Evolutionary conservation across 2,888 invertebrate genomes (phyloP).

Genomic region (Blastobasis adustella): DNA sequence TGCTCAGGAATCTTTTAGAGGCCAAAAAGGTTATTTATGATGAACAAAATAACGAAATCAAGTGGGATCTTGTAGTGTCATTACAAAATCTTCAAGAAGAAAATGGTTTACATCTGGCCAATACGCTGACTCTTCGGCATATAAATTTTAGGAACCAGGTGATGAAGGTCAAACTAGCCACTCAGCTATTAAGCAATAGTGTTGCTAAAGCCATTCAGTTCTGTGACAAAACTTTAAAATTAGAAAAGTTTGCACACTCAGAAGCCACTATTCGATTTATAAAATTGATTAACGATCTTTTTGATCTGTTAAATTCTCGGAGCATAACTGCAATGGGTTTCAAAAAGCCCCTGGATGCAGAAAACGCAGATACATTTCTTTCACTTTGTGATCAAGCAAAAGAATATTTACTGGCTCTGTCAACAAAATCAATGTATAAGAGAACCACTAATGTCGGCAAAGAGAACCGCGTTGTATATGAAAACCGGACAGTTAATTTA

Average conservation of each 20-base stretch:
- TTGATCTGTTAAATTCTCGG: conserved; percentile 1
- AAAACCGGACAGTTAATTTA: neutral
- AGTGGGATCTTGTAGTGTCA: conserved; percentile 11
- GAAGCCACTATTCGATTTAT: neutral
- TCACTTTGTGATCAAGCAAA: neutral
- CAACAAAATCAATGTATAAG: neutral
- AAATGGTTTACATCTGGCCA: conserved; percentile 5
- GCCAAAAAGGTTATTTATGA: conserved; percentile 7
- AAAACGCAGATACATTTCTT: neutral
- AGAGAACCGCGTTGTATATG: neutral
- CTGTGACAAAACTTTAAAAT: neutral
- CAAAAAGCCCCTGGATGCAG: neutral
- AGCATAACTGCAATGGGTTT: neutral
- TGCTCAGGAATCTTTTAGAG: conserved; percentile 10
- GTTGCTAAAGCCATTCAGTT: conserved; percentile 5
- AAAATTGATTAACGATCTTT: neutral
- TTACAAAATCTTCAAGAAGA: conserved; percentile 15
- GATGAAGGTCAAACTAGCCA: conserved; percentile 4
- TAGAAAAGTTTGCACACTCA: neutral
- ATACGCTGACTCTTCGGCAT: conserved; percentile 2
- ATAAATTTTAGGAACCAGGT: conserved; percentile 5
- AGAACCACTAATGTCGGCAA: neutral
- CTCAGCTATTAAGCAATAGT: conserved; percentile 6
- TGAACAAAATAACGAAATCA: conserved; percentile 4
- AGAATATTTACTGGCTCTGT: neutral